Base-by-base conservation (phyloP, 2,888 invertebrate species). In the Aspidiotus destructor region DNA sequence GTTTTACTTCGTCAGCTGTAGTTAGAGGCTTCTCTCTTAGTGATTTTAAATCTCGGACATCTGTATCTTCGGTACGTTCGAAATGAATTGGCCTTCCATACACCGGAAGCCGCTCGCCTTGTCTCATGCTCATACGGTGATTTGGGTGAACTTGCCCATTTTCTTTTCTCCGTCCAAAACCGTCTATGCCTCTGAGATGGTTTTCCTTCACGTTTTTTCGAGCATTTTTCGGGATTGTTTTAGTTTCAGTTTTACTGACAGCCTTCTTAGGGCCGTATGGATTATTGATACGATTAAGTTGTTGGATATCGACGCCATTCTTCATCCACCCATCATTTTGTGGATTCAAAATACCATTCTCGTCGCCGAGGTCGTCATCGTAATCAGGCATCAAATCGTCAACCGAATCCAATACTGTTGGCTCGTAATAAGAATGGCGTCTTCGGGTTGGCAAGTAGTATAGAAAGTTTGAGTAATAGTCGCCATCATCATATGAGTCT, bases 11-110 rank as follows among this genome's bases (percentile, higher is more conserved):
- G 10, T 9, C 55, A 17, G 1, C 58, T 40, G 17, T 40, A 28
- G 1, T 58, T 40, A 8, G 6, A 9, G 67, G 58, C 15, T 67
- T 60, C 16, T 78, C 78, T 70, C 40, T 82, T 70, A 86, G 75
- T 62, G 83, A 83, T 75, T 85, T 85, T 65, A 86, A 75, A 74
- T 86, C 85, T 70, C 81, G 79, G 0, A 85, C 86, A 70, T 85
- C 84, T 76, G 85, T 84, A 73, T 86, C 86, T 72, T 85, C 85
- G 60, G 78, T 44, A 13, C 44, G 44, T 10, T 9, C 9, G 9
- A 10, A 16, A 28, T 10, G 10, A 28, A 13, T 71, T 0, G 72
- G 72, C 41, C 72, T 73, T 9, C 73, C 75, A 68, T 73, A 74
- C 15, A 73, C 72, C 71, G 73, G 73, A 11, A 72, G 79, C 75